Conservation (phyloP, 2,113 vertebrate species). For the Xyliphius kryptos region DNA sequence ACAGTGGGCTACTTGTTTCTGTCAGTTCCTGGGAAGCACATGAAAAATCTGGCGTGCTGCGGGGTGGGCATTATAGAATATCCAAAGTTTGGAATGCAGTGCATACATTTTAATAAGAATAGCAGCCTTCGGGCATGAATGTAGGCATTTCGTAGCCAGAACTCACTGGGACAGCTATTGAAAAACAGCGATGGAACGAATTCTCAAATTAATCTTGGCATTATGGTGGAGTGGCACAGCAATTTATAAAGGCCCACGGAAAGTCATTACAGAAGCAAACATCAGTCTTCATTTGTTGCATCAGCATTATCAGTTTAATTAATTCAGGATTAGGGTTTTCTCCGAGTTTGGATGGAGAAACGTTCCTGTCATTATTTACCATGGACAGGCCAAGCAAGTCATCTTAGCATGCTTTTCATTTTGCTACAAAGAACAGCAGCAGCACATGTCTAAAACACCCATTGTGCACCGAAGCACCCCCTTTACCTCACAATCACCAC, state of each 20-base stretch:
- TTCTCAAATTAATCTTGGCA: conserved; percentile 37
- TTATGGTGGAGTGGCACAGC: conserved; percentile 26
- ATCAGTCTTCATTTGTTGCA: conserved; percentile 36
- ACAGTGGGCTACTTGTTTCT: conserved; percentile 28
- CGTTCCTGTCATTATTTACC: conserved; percentile 5
- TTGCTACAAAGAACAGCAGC: conserved; percentile 41
- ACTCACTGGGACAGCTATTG: too few relatives aligned
- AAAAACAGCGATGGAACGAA: conserved; percentile 30
- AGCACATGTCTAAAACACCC: conserved; percentile 37
- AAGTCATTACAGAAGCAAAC: conserved; percentile 32
- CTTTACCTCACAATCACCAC: conserved; percentile 45
- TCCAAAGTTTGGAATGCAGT: conserved; percentile 18
- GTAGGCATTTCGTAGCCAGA: conserved; percentile 22
- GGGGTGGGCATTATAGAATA: conserved; percentile 17
- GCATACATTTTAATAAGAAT: conserved; percentile 19
- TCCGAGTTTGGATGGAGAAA: conserved; percentile 16
- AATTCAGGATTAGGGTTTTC: conserved; percentile 36
- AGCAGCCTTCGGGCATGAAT: conserved; percentile 22
- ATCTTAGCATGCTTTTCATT: conserved; percentile 24
- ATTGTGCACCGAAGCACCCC: conserved; percentile 42
- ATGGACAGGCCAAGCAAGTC: conserved; percentile 15
- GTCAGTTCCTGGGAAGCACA: conserved; percentile 22
- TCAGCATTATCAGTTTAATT: conserved; percentile 36
- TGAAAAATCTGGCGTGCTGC: conserved; percentile 10
- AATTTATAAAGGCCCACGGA: conserved; percentile 24